Percentiles rank a stretch among this genome's conserved stretches.
phyloP scores from a whole-genome alignment of 2,888 invertebrate species.

The Agriopis leucophaearia region DNA sequence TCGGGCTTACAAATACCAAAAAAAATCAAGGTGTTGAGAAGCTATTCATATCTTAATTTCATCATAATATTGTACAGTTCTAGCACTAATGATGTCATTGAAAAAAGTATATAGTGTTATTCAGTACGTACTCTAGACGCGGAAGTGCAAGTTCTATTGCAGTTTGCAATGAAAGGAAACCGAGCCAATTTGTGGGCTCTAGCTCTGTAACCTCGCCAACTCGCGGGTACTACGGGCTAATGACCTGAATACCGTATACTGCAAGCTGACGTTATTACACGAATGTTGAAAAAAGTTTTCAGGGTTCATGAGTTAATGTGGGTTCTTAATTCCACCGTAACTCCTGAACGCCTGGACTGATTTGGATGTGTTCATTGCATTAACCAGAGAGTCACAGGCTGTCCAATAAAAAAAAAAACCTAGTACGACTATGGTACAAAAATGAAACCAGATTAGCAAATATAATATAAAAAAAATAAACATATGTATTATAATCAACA shows the following conservation, averaged over 20 bases:
- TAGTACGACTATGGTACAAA: too few relatives aligned
- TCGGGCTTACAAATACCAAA: not conserved
- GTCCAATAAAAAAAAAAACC: too few relatives aligned
- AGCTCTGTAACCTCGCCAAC: constrained; percentile 20
- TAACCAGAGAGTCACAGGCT: too few relatives aligned
- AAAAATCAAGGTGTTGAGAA: not conserved
- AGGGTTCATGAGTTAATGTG: too few relatives aligned
- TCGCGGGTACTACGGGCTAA: constrained; percentile 19
- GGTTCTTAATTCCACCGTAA: too few relatives aligned
- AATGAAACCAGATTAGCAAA: too few relatives aligned
- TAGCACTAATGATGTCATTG: constrained; percentile 2
- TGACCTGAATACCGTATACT: constrained; percentile 24
- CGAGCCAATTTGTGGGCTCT: constrained; percentile 32
- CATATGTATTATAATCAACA: too few relatives aligned
- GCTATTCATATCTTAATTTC: too few relatives aligned
- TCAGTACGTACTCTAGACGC: not conserved
- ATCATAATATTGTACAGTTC: not conserved
- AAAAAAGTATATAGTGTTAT: constrained; percentile 4
- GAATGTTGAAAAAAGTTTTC: too few relatives aligned
- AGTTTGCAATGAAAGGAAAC: constrained; percentile 31
- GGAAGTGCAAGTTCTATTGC: constrained; percentile 19
- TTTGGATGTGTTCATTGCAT: too few relatives aligned
- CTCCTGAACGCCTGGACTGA: too few relatives aligned
- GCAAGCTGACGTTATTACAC: not conserved
- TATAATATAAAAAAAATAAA: too few relatives aligned